Conservation (phyloP, 2,888 invertebrate species). For the Zhuqinia jingwanae region DNA sequence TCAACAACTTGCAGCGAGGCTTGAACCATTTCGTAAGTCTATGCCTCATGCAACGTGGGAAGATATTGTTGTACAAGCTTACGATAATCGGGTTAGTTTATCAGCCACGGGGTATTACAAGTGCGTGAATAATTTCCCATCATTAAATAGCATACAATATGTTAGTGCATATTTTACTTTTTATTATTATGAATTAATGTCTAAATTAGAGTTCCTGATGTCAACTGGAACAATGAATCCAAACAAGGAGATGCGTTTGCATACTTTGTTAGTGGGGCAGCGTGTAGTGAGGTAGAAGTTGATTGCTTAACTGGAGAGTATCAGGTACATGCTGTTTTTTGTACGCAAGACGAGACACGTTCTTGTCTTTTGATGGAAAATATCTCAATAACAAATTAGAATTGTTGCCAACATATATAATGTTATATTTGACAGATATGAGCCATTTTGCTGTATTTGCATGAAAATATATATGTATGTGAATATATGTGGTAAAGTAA, state of each 20-base stretch:
- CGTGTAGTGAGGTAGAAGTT: slow-evolving; percentile 94
- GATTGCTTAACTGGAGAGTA: slow-evolving; percentile 98
- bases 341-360: no score
- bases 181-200: not conserved
- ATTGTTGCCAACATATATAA: no score
- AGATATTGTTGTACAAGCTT: slow-evolving; percentile 90
- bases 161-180: no score
- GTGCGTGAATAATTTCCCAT: slow-evolving; percentile 78
- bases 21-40: slow-evolving; percentile 88
- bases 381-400: no score
- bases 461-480: no score
- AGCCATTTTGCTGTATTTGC: no score
- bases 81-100: slow-evolving; percentile 88
- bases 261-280: slow-evolving; percentile 93
- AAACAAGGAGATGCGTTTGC: slow-evolving; percentile 83
- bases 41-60: slow-evolving; percentile 92
- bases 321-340: no score
- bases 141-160: no score
- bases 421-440: no score
- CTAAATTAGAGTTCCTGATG: slow-evolving; percentile 63
- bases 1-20: slow-evolving; percentile 86
- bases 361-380: no score
- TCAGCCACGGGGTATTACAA: slow-evolving; percentile 91
- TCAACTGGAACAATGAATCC: slow-evolving; percentile 69
- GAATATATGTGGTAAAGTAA: no score